Conservation (phyloP, 2,113 vertebrate genomes). For the Varanus salvator region DNA sequence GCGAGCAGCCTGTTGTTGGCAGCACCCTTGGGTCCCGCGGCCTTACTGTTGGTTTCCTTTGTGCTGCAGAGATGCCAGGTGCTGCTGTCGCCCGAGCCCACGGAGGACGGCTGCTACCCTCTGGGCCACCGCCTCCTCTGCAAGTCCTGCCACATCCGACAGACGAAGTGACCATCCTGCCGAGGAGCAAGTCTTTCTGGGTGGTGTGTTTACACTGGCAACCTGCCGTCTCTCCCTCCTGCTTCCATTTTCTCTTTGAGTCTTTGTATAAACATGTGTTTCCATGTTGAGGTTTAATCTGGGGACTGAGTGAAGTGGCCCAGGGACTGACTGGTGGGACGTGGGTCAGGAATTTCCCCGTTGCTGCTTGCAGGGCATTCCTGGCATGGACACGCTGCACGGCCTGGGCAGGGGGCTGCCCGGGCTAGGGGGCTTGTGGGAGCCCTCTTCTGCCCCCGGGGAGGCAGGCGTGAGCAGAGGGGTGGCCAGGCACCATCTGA, state of each 20-base stretch:
- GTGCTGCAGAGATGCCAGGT: conserved; percentile 80
- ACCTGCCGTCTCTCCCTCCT: not conserved
- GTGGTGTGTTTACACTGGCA: no score
- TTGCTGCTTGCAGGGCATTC: no score
- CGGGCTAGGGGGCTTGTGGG: not conserved
- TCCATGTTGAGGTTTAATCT: not conserved
- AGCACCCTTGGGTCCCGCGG: no score
- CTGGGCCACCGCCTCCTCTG: conserved; percentile 87
- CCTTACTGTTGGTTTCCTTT: not conserved
- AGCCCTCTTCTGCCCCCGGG: not conserved
- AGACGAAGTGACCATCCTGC: conserved; percentile 59
- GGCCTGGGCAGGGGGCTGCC: not conserved
- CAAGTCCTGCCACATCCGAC: conserved; percentile 83
- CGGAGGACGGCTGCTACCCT: conserved; percentile 88
- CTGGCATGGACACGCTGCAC: not conserved
- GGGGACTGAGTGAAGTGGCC: not conserved
- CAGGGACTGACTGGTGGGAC: not conserved
- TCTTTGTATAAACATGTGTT: no score
- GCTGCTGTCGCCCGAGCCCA: conserved; percentile 87
- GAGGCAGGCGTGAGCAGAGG: no score
- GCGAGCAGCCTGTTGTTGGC: no score
- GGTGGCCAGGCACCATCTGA: not conserved
- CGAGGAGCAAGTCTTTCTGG: not conserved
- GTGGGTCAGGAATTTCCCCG: not conserved
- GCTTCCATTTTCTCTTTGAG: no score